These are phyloP conservation scores for Stegophylla sp. DNA, from an alignment of 2,888 invertebrate species.

Conservation along the genomic window DNA sequence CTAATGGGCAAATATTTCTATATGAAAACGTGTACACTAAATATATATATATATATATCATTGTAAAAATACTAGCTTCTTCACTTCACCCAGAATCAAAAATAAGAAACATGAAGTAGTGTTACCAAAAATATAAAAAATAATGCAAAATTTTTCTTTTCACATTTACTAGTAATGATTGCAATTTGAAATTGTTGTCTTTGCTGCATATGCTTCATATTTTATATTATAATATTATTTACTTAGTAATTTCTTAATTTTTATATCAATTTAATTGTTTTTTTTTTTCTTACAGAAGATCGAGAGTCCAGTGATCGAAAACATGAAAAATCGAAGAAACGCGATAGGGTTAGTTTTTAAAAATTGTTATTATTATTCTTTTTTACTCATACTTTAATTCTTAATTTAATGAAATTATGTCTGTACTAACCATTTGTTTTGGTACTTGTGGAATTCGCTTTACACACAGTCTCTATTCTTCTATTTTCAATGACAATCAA, in stretches of 20 bases:
- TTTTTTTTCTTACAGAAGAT: slow-evolving; percentile 51
- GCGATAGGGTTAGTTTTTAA: slow-evolving; percentile 56
- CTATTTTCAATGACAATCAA: slow-evolving; percentile 46
- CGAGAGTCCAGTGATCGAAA: slow-evolving; percentile 50
- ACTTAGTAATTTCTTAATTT: background rate
- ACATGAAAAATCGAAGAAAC: slow-evolving; percentile 54
- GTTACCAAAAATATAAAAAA: no score
- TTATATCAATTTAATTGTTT: background rate
- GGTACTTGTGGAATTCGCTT: slow-evolving; percentile 53
- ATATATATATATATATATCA: no score
- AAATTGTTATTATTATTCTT: slow-evolving; percentile 15
- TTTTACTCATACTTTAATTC: slow-evolving; percentile 24
- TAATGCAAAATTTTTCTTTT: no score
- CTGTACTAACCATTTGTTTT: slow-evolving; percentile 47
- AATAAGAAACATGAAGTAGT: no score
- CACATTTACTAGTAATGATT: no score
- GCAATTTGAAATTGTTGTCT: no score
- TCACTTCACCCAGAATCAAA: no score
- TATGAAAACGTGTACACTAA: no score
- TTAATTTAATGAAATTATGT: slow-evolving; percentile 30
- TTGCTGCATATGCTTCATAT: no score
- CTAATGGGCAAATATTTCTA: no score
- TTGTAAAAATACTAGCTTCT: no score
- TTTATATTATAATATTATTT: no score
- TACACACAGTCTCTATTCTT: slow-evolving; percentile 42